Base-by-base conservation (phyloP, 2,113 vertebrate genomes). In the Bos indicus region DNA sequence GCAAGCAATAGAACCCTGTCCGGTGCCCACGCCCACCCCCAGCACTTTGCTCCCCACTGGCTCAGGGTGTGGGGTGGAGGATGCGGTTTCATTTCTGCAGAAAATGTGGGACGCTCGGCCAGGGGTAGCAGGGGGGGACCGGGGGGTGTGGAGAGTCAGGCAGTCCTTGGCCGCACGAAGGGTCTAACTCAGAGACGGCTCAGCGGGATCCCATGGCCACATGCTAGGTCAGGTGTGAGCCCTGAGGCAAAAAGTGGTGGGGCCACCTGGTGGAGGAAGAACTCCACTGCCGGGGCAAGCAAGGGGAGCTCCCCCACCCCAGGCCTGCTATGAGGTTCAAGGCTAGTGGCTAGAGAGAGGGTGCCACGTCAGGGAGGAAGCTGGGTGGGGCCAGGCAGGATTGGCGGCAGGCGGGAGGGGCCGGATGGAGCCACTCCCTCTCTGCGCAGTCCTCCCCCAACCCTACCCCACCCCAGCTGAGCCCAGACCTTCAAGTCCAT, bases 291-390 rank as follows among this genome's bases (percentile, higher is more conserved):
- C 51, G 0, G 3, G 60, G 33, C 71, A 26, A 59, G 26, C 7
- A 2, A 43, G 33, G 67, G 40, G 28, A 43, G 52, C 82, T 48
- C 33, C 25, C 12, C 3, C 11, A 26, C 5, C 23, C 21, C 48
- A 48, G 43, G 28, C 43, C 62, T 51, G n/a, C 46, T n/a, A 16
- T 30, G 30, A 96, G 59, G 54, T 54, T 33, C 88, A 64, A 80
- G 64, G 51, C 67, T 77, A 7, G 46, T 91, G 83, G 83, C 88
- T 43, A 77, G 80, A 59, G 59, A 62, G 81, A 51, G 19, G 84
- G 30, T 91, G 97, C 96, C 97, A 92, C 16, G 19, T 96, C 95
- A 95, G 95, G 48, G 92, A 97, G 88, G 94, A 88, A 95, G 88
- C 81, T 23, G 95, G 74, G 77, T 90, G 46, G 82, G 60, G 48